Conservation (phyloP, 2,888 invertebrate genomes). For the Chrysolina oricalcia region DNA sequence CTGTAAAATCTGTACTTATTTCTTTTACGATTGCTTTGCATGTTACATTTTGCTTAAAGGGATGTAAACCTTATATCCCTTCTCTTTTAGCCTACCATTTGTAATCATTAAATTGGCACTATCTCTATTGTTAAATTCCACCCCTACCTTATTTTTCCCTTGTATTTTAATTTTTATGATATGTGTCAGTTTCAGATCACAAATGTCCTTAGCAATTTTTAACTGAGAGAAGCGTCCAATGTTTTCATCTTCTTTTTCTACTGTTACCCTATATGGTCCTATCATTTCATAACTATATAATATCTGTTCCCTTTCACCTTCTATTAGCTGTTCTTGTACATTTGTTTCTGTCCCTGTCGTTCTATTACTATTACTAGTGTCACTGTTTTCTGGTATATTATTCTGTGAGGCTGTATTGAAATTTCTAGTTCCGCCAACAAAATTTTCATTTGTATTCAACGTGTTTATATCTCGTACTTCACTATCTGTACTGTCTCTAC, state of each 20-base stretch:
- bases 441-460: neutral
- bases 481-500: no score
- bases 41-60: neutral
- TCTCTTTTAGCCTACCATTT: neutral
- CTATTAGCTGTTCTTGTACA: neutral
- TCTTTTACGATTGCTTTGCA: neutral
- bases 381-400: neutral
- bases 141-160: neutral
- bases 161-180: neutral
- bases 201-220: neutral
- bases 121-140: conserved; percentile 8
- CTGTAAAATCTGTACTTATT: neutral
- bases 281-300: neutral
- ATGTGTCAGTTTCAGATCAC: neutral
- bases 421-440: no score
- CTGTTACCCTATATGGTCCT: neutral
- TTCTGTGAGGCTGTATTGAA: no score
- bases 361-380: no score
- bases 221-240: neutral
- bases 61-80: neutral
- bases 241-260: neutral
- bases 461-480: neutral
- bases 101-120: neutral
- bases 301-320: neutral
- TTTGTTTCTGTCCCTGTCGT: no score